Base-by-base conservation (phyloP, 2,888 invertebrate genomes). In the Odontomyia ornata region DNA sequence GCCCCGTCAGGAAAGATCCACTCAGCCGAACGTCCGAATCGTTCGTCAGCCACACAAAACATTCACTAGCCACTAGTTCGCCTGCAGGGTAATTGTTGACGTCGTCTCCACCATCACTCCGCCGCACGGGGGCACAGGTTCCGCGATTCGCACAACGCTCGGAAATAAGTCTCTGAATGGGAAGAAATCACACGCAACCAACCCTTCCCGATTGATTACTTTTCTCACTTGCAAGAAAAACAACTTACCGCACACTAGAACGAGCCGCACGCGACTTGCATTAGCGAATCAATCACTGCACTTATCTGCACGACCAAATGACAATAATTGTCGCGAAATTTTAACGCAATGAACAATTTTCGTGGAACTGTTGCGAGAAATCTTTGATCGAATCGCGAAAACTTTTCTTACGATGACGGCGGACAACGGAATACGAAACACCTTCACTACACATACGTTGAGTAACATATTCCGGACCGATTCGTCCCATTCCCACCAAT, bases 381-480 rank as follows among this genome's bases (percentile, higher is more conserved):
- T 69, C 69, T 69, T 69, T 21, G 18, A 15, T 18, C 69, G 36
- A 64, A 25, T 69, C 69, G 30, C 23, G 69, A 69, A 69, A 69
- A 69, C 69, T 67, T 67, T 67, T 67, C 67, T 64, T 69, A 18
- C 27, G 47, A 46, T 69, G 69, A 47, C 27, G 69, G 47, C 46
- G 21, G 25, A 69, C 69, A 69, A 46, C 21, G 46, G 69, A 27
- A 69, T 52, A n/a, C 52, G 52, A 15, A 52, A 52, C 52, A 52
- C 18, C 52, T 52, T 9, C 36, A 36, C 3, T 9, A 36, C 36
- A 36, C 3, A 9, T 52, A 4, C 57, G 25, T 60, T n/a, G n/a
- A n/a, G n/a, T n/a, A n/a, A n/a, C n/a, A n/a, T n/a, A n/a, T n/a
- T 60, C 57, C 57, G 57, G 3, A 23, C 18, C 15, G 7, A 15